Conservation (phyloP, 2,888 invertebrate species). For the Agonopterix alstromeriana region DNA sequence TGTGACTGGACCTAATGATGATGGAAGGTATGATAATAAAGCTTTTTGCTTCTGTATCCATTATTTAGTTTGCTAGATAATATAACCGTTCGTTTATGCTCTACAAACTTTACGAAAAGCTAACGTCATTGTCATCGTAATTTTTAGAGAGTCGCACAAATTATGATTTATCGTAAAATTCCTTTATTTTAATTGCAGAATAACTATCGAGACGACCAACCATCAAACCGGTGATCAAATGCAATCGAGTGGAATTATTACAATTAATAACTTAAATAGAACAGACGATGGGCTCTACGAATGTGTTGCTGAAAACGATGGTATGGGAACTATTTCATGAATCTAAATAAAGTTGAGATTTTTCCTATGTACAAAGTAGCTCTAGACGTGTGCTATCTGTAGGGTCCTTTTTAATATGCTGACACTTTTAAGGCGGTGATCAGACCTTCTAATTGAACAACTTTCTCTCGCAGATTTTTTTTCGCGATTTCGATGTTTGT, state of each 20-base stretch:
- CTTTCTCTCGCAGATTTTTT: too few species aligned
- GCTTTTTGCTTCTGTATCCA: not conserved
- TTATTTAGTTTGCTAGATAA: not conserved
- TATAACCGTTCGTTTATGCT: too few species aligned
- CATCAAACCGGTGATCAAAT: constrained; percentile 65
- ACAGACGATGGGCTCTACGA: constrained; percentile 93
- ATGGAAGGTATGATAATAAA: constrained; percentile 54
- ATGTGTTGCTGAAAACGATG: constrained; percentile 89
- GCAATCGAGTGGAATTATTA: constrained; percentile 79
- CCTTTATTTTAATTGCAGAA: constrained; percentile 54
- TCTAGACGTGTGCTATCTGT: not conserved
- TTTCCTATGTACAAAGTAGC: not conserved
- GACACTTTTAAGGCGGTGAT: too few species aligned
- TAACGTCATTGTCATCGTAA: too few species aligned
- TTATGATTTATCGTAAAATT: too few species aligned
- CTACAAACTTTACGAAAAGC: too few species aligned
- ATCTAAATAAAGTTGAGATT: not conserved
- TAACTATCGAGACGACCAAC: constrained; percentile 76
- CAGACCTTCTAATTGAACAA: too few species aligned
- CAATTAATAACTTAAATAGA: constrained; percentile 80
- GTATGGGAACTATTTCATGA: constrained; percentile 31
- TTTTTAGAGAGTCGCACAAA: too few species aligned
- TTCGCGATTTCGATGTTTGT: too few species aligned
- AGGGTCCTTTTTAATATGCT: too few species aligned
- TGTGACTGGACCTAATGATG: constrained; percentile 79